Conservation (phyloP, 2,888 invertebrate genomes). For the Ichneumoninae sp. region DNA sequence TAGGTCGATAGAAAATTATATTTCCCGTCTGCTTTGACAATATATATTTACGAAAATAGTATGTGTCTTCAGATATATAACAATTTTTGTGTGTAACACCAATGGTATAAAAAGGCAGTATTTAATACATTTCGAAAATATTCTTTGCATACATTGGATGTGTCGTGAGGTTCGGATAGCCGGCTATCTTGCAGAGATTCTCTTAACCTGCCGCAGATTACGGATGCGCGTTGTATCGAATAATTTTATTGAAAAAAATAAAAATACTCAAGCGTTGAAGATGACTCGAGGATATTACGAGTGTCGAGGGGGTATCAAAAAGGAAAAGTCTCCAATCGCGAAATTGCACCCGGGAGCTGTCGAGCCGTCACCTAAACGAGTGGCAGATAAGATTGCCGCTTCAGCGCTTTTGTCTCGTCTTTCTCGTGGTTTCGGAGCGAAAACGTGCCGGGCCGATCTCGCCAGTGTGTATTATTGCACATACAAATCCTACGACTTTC, state of each 20-base stretch:
- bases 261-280: background rate
- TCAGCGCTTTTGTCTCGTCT: conserved; percentile 32
- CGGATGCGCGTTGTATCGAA: background rate
- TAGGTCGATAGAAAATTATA: background rate
- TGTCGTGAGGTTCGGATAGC: too few relatives aligned
- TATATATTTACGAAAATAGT: background rate
- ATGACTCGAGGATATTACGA: background rate
- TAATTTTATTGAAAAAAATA: background rate
- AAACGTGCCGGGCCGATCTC: conserved; percentile 8
- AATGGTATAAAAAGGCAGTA: too few relatives aligned
- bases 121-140: too few relatives aligned
- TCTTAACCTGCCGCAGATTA: background rate
- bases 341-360: conserved; percentile 33
- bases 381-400: conserved; percentile 27
- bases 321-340: conserved; percentile 1
- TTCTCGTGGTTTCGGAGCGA: background rate
- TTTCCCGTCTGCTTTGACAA: background rate
- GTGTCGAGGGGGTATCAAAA: conserved; percentile 5
- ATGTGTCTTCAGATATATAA: too few relatives aligned
- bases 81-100: too few relatives aligned
- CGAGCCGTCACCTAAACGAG: conserved; percentile 33
- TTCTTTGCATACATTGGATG: too few relatives aligned
- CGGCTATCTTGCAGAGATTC: background rate
- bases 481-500: conserved; percentile 3
- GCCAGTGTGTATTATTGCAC: conserved; percentile 9